A percentile compares a stretch with the other conserved stretches of the same genome.
These are phyloP conservation scores for Bombus huntii DNA, from an alignment of 1,140 invertebrate genomes.

Conservation along the genomic window DNA sequence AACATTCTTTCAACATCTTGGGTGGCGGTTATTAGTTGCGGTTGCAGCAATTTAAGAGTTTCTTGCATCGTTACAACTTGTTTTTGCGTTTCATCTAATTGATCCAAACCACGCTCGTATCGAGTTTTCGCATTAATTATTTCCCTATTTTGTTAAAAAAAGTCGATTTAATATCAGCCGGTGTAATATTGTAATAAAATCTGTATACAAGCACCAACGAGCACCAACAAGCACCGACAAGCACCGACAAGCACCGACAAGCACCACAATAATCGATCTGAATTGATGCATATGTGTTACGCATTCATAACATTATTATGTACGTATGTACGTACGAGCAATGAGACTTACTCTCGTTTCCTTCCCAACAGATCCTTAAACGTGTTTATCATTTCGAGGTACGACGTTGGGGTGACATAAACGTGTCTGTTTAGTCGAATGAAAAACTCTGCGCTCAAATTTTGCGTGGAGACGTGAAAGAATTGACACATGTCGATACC, in stretches of 20 bases:
- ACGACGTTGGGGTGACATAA: slow-evolving; percentile 97
- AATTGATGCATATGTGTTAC: not conserved
- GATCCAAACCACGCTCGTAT: slow-evolving; percentile 94
- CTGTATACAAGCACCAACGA: no score
- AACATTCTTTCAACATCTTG: slow-evolving; percentile 92
- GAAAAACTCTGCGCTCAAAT: slow-evolving; percentile 89
- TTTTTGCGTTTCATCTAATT: slow-evolving; percentile 91
- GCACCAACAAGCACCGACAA: no score
- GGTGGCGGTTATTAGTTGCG: slow-evolving; percentile 93
- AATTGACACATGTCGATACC: slow-evolving; percentile 94
- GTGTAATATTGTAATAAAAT: not conserved
- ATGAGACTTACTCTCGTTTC: slow-evolving; percentile 75
- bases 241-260: no score
- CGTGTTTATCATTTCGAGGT: slow-evolving; percentile 95
- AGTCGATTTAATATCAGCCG: not conserved
- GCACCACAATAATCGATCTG: not conserved
- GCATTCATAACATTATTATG: no score
- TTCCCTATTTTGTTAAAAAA: slow-evolving; percentile 80
- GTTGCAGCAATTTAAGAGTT: slow-evolving; percentile 92
- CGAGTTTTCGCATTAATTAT: slow-evolving; percentile 86
- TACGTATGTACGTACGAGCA: no score
- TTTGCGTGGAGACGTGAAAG: slow-evolving; percentile 93
- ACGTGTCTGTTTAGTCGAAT: slow-evolving; percentile 88
- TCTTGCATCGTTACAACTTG: slow-evolving; percentile 94
- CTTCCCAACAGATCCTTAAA: slow-evolving; percentile 92